These are phyloP conservation scores for Tretioscincus oriximinensis DNA, from an alignment of 2,113 vertebrate genomes.

Conservation along the genomic window DNA sequence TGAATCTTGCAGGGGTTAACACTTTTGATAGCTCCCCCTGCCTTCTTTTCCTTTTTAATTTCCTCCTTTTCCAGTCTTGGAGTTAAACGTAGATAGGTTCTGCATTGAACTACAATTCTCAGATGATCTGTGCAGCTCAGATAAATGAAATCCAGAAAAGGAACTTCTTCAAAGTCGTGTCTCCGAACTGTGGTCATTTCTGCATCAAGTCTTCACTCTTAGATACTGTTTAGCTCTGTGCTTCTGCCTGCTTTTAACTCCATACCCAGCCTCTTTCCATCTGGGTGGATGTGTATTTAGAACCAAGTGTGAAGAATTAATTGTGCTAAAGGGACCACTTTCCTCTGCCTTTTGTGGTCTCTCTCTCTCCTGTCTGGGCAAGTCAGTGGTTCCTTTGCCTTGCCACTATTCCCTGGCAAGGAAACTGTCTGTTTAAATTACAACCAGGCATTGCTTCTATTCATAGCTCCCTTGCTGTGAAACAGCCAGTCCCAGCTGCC, in stretches of 20 bases:
- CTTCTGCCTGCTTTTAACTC: background rate
- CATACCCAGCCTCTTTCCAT: too few relatives aligned
- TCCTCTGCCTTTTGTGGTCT: conserved; percentile 43
- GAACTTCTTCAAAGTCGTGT: background rate
- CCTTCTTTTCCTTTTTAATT: background rate
- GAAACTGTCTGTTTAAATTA: conserved; percentile 50
- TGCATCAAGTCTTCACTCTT: background rate
- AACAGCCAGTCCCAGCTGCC: background rate
- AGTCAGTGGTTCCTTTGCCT: background rate
- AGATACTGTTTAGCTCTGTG: fast-evolving
- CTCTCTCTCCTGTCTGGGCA: conserved; percentile 13
- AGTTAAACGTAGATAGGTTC: too few relatives aligned
- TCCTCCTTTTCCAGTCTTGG: background rate
- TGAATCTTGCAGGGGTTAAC: too few relatives aligned
- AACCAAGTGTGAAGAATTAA: background rate
- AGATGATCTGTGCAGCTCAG: background rate
- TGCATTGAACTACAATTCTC: background rate
- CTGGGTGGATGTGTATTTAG: background rate
- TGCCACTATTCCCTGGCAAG: conserved; percentile 11
- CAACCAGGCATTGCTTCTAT: conserved; percentile 45
- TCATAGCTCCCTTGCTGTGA: conserved; percentile 39
- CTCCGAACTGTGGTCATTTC: background rate
- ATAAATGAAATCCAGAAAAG: background rate
- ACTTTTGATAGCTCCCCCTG: too few relatives aligned
- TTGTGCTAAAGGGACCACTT: background rate